Percentiles rank a stretch among this genome's conserved stretches.
Conservation (phyloP, 2,888 invertebrate species). For the Eilema sororculum region DNA sequence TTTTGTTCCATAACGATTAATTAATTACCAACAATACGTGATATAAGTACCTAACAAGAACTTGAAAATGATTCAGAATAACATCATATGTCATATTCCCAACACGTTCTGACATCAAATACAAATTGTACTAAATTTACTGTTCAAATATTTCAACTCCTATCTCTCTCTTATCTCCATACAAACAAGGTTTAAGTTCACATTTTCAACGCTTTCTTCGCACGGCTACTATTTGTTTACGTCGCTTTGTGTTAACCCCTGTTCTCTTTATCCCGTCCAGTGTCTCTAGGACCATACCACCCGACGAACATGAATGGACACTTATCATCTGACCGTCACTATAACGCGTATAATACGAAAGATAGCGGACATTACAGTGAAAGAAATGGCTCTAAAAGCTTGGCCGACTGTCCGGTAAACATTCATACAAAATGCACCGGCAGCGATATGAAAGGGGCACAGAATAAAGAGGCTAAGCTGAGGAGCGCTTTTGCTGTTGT, state of each 20-base stretch:
- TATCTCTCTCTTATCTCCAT: slow-evolving; percentile 43
- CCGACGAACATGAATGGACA: slow-evolving; percentile 83
- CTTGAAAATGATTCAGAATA: neutral
- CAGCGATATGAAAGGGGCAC: slow-evolving; percentile 77
- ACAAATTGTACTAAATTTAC: neutral
- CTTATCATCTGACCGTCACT: slow-evolving; percentile 81
- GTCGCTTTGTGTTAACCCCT: slow-evolving; percentile 83
- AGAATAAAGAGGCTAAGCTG: slow-evolving; percentile 83
- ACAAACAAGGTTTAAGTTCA: slow-evolving; percentile 61
- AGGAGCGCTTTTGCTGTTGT: slow-evolving; percentile 89
- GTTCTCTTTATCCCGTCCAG: slow-evolving; percentile 77
- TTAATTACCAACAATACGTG: neutral
- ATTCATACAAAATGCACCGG: slow-evolving; percentile 82
- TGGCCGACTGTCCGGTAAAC: slow-evolving; percentile 82
- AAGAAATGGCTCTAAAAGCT: slow-evolving; percentile 80
- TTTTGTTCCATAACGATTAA: neutral
- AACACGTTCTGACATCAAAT: neutral
- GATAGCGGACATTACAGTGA: slow-evolving; percentile 84
- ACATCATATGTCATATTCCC: neutral
- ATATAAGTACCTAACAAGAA: neutral
- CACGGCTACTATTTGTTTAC: slow-evolving; percentile 76
- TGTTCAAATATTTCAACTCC: slow-evolving; percentile 35
- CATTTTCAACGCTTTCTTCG: slow-evolving; percentile 69
- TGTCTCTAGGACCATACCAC: slow-evolving; percentile 84
- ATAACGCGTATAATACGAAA: slow-evolving; percentile 84